These are phyloP conservation scores for Tetragnatha montana DNA, from an alignment of 2,888 invertebrate species.

Conservation along the genomic window DNA sequence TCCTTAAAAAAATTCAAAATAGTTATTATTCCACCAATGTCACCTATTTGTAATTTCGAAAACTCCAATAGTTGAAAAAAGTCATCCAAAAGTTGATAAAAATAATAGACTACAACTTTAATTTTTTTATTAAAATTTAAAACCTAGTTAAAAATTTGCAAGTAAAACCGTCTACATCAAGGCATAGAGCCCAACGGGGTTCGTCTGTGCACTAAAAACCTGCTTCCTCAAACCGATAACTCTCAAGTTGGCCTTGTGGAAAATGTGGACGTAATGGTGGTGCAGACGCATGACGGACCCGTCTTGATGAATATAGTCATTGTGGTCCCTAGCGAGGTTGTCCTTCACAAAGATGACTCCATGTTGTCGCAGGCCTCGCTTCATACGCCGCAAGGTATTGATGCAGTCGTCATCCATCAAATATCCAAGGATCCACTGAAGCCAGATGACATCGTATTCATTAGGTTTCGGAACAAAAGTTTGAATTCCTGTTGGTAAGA, in stretches of 20 bases:
- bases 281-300: background rate
- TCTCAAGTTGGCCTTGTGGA: background rate
- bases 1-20: no score
- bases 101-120: no score
- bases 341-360: background rate
- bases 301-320: background rate
- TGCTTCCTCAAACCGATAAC: background rate
- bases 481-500: no score
- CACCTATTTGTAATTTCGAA: no score
- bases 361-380: background rate
- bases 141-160: no score
- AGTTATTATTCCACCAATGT: no score
- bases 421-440: background rate
- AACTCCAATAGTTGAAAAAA: no score
- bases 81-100: no score
- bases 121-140: no score
- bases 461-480: background rate
- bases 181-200: no score
- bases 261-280: background rate
- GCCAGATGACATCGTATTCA: background rate
- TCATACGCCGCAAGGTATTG: background rate
- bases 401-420: background rate
- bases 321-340: background rate
- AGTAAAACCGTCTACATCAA: no score
- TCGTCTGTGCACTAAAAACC: background rate